Evolutionary conservation across 2,113 vertebrate genomes (phyloP).

Genomic region (Cololabis saira): DNA sequence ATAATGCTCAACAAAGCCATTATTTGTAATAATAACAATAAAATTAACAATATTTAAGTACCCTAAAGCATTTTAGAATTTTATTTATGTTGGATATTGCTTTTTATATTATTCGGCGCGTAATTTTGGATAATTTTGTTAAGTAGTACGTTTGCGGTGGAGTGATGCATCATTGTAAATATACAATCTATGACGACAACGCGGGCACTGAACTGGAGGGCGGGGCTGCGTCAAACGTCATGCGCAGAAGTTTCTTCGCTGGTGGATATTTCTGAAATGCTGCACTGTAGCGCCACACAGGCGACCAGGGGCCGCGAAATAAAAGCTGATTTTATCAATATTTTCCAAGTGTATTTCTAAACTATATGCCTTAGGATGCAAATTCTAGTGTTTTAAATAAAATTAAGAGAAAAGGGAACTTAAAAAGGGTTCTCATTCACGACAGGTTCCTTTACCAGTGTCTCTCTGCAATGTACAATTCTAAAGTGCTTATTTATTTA

Average conservation of each 20-base stretch:
- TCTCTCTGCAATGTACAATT: no score
- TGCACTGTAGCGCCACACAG: background rate
- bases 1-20: no score
- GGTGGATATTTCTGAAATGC: background rate
- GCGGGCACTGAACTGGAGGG: conserved; percentile 32
- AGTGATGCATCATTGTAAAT: background rate
- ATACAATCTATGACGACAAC: conserved; percentile 54
- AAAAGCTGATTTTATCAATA: no score
- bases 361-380: no score
- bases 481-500: no score
- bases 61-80: background rate
- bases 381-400: no score
- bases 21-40: background rate
- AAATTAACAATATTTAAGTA: background rate
- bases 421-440: no score
- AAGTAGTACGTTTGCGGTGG: fast-evolving
- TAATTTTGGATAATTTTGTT: no score
- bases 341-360: no score
- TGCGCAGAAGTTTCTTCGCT: conserved; percentile 49
- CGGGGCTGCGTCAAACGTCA: conserved; percentile 3
- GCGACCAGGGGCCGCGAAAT: background rate
- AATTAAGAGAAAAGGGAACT: no score
- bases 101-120: background rate
- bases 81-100: background rate
- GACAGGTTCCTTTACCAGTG: no score